Evolutionary conservation across 2,888 invertebrate genomes (phyloP).

Genomic region (Sinohyriopsis cumingii): DNA sequence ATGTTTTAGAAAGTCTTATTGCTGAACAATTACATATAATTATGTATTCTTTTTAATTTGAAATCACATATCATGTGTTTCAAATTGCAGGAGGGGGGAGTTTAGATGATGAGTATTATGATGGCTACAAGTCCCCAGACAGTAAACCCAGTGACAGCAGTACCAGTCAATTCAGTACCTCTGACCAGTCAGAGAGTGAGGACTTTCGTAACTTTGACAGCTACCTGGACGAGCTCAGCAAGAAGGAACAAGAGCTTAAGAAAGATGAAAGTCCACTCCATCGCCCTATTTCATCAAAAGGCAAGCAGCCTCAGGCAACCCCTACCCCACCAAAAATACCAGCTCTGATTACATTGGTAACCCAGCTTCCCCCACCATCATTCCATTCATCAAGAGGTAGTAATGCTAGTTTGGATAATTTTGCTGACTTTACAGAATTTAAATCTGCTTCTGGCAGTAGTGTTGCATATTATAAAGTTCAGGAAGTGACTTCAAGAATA

Average conservation of each 20-base stretch:
- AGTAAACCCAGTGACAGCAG: slow-evolving; percentile 56
- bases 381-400: slow-evolving; percentile 16
- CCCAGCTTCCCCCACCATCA: slow-evolving; percentile 4
- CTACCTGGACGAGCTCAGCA: slow-evolving; percentile 60
- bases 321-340: slow-evolving; percentile 12
- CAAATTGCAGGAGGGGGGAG: slow-evolving; percentile 19
- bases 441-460: slow-evolving; percentile 47
- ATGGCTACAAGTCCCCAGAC: slow-evolving; percentile 58
- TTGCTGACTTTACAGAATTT: slow-evolving; percentile 58
- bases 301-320: slow-evolving; percentile 3
- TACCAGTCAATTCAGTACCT: slow-evolving; percentile 61
- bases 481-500: slow-evolving; percentile 2
- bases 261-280: slow-evolving; percentile 48
- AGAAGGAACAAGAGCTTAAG: slow-evolving; percentile 37
- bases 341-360: slow-evolving; percentile 6
- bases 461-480: not conserved
- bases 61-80: too few relatives aligned
- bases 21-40: too few relatives aligned
- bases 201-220: slow-evolving; percentile 62
- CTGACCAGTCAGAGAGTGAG: slow-evolving; percentile 64
- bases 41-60: too few relatives aligned
- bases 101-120: slow-evolving; percentile 60
- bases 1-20: too few relatives aligned
- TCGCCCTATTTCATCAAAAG: slow-evolving; percentile 30
- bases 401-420: slow-evolving; percentile 26